A percentile compares a stretch with the other conserved stretches of the same genome.
Conservation (phyloP, 2,113 vertebrate genomes). For the Serinus canaria region DNA sequence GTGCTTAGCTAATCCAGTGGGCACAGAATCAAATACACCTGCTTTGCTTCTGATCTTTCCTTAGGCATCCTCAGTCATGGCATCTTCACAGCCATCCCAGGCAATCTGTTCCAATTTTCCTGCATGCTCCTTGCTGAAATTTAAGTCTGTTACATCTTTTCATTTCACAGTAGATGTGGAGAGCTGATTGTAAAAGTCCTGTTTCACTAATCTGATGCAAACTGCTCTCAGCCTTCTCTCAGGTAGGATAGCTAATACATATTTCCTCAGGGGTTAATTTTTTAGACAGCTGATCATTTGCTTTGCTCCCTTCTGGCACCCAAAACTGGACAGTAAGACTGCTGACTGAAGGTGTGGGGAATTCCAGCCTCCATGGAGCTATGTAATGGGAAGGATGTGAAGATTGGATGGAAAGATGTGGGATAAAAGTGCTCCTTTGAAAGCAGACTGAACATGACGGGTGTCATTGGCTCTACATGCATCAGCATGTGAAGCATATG, state of each 20-base stretch:
- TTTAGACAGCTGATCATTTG: not conserved
- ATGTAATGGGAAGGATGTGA: not conserved
- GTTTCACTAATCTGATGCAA: not conserved
- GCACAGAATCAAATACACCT: conserved; percentile 14
- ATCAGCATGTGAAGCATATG: not conserved
- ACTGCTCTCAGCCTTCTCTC: not conserved
- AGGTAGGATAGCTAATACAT: not conserved
- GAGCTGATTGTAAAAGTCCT: not conserved
- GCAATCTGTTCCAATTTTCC: not conserved
- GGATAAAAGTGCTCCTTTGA: not conserved
- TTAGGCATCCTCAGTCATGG: not conserved
- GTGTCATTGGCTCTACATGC: not conserved
- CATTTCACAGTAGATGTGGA: not conserved
- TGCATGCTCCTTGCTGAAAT: not conserved
- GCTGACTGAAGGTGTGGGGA: not conserved
- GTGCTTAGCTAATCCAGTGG: not conserved
- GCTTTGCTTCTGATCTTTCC: not conserved
- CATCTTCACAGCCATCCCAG: not conserved
- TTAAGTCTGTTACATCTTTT: not conserved
- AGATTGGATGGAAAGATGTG: not conserved
- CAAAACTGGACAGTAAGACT: not conserved
- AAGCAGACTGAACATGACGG: not conserved
- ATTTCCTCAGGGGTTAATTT: not conserved
- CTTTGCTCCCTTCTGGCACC: not conserved
- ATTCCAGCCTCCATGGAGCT: not conserved